Percentiles rank a stretch among this genome's conserved stretches.
Conservation (phyloP, 2,888 invertebrate genomes). For the Sthenelais limicola region DNA sequence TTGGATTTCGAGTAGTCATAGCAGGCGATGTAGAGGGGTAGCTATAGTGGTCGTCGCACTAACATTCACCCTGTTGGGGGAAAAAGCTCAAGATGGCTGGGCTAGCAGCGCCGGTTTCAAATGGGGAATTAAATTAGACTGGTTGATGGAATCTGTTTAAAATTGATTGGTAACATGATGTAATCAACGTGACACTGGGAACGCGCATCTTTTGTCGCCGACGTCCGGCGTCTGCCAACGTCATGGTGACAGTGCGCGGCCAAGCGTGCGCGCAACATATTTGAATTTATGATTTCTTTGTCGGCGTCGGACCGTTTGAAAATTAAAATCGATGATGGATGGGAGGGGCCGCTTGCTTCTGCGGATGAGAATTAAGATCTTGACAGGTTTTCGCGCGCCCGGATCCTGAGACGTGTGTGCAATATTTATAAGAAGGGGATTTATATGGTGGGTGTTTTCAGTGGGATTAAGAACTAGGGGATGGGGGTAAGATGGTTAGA, state of each 20-base stretch:
- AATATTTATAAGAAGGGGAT: conserved; percentile 27
- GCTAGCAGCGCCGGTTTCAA: conserved; percentile 31
- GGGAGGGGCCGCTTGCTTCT: conserved; percentile 8
- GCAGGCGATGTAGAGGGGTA: too few species aligned
- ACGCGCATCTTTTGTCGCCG: conserved; percentile 19
- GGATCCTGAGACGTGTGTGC: conserved; percentile 12
- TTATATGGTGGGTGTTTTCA: too few species aligned
- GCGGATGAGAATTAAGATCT: conserved; percentile 29
- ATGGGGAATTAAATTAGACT: conserved; percentile 34
- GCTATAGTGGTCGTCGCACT: too few species aligned
- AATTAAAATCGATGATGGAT: conserved; percentile 34
- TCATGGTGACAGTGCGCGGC: conserved; percentile 16
- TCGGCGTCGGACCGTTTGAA: conserved; percentile 30
- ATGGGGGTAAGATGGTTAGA: too few species aligned
- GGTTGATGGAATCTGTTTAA: conserved; percentile 33
- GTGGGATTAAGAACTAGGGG: too few species aligned
- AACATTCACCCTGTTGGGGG: too few species aligned
- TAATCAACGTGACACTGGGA: conserved; percentile 27
- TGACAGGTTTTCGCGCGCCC: conserved; percentile 25
- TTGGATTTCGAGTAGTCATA: too few species aligned
- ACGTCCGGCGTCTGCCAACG: conserved; percentile 14
- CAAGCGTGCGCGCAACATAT: conserved; percentile 23
- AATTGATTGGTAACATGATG: conserved; percentile 35
- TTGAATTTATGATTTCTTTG: conserved; percentile 36
- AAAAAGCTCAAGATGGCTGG: too few species aligned